Conservation (phyloP, 2,888 invertebrate genomes). For the Conistra vaccinii region DNA sequence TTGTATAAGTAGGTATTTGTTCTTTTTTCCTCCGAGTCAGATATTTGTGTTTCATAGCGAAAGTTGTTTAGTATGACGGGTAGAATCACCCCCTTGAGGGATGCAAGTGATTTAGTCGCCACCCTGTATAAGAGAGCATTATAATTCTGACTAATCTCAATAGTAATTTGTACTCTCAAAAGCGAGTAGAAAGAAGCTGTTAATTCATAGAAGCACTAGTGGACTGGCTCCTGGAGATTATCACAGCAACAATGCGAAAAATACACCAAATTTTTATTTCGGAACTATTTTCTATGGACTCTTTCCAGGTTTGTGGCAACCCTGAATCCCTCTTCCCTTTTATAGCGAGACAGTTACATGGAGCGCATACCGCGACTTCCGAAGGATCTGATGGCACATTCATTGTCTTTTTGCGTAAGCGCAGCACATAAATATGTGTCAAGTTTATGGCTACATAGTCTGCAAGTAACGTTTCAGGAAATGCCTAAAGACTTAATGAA, state of each 20-base stretch:
- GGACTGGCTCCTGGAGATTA: background rate
- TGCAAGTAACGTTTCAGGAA: conserved; percentile 25
- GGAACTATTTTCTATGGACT: background rate
- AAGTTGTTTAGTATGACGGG: too few species aligned
- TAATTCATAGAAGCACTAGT: background rate
- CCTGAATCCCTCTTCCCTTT: conserved; percentile 58
- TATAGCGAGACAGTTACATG: conserved; percentile 72
- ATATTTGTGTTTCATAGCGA: too few species aligned
- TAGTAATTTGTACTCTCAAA: background rate
- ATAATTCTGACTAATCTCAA: background rate
- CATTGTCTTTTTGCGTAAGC: conserved; percentile 70
- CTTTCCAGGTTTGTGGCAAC: conserved; percentile 34
- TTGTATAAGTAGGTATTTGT: too few species aligned
- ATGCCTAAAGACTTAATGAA: background rate
- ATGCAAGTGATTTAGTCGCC: too few species aligned
- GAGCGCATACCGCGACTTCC: conserved; percentile 71
- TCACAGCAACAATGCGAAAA: background rate
- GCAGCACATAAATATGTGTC: conserved; percentile 66
- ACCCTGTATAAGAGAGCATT: background rate
- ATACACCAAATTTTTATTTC: background rate
- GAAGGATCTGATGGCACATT: conserved; percentile 64
- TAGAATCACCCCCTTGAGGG: too few species aligned
- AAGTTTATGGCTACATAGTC: conserved; percentile 52
- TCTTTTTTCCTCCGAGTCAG: too few species aligned
- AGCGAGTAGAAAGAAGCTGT: background rate